Evolutionary conservation across 64 coral and sea anemone genomes (phyloP), one percentile per base, ranked within the genome.

Genomic region (Pachyseris speciosa): DNA sequence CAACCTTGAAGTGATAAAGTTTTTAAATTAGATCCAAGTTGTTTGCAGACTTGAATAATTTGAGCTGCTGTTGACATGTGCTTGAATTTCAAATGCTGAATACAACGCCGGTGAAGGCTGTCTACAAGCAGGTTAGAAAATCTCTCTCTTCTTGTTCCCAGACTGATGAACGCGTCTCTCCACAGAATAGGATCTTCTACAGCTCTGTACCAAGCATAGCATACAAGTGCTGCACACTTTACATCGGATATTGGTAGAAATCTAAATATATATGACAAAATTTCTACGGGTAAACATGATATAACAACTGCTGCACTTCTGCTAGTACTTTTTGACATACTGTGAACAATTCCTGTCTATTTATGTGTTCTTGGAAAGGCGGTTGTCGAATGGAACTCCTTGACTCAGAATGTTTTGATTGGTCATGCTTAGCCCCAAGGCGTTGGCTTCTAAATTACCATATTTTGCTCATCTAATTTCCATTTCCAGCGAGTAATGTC

Each of bases 251-350:
- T 29, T 26, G 85, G 86, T 0, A 97, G 91, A 80, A 97, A 97
- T 70, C 95, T 89, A 86, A 97, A 97, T 13, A 97, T 90, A 32
- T 90, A 94, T 6, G 95, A 97, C 15, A 94, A 42, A 29, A 97
- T 73, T 67, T 97, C 95, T 68, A 67, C 47, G 22, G 95, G 95
- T 47, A 97, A 49, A 85, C 30, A 38, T 20, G 33, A 71, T 71
- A 71, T 71, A 19, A 7, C 34, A 37, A 17, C 4, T 22, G 2
- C 2, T 71, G 7, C 17, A 40, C 17, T 39, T 37, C 17, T 39
- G 67, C 17, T 71, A 22, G 22, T 13, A 38, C n/a, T n/a, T n/a
- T n/a, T n/a, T n/a, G n/a, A n/a, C n/a, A n/a, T n/a, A n/a, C n/a
- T n/a, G n/a, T n/a, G n/a, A n/a, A n/a, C n/a, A n/a, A n/a, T n/a